Conservation (phyloP, 37 sponge, comb jelly and placozoan species). For the Agelas oroides region DNA sequence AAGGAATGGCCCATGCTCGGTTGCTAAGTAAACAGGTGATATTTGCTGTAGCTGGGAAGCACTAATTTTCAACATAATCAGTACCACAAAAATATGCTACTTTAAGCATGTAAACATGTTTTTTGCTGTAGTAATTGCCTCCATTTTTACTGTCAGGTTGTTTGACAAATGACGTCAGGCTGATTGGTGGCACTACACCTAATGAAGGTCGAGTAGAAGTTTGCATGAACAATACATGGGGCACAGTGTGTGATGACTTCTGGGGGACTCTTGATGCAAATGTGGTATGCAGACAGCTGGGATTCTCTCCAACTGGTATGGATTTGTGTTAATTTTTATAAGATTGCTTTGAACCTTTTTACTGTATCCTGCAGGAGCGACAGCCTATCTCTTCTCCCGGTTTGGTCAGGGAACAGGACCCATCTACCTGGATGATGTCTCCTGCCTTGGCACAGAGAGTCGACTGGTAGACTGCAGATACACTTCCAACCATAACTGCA, state of each 20-base stretch:
- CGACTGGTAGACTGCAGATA: slow-evolving; percentile 1
- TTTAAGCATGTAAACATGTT: too few species aligned
- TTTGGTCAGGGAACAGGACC: slow-evolving; percentile 45
- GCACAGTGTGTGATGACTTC: slow-evolving; percentile 28
- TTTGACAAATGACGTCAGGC: slow-evolving; percentile 2
- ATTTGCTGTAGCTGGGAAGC: too few species aligned
- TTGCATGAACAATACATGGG: slow-evolving; percentile 4
- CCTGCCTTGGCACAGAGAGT: slow-evolving; percentile 26
- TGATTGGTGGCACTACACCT: slow-evolving; percentile 5
- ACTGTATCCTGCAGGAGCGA: too few species aligned
- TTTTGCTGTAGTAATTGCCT: too few species aligned
- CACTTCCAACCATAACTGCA: neutral
- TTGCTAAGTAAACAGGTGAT: too few species aligned
- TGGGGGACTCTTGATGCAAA: slow-evolving; percentile 20
- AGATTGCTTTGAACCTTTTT: too few species aligned
- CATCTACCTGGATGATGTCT: slow-evolving; percentile 36
- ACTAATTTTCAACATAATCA: too few species aligned
- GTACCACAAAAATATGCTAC: too few species aligned
- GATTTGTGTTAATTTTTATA: too few species aligned
- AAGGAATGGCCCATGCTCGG: too few species aligned
- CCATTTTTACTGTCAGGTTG: neutral
- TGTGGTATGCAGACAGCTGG: slow-evolving; percentile 28
- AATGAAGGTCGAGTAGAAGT: slow-evolving; percentile 31
- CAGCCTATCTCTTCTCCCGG: too few species aligned
- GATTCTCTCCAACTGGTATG: slow-evolving; percentile 12